These are phyloP conservation scores for Papilio demoleus DNA, from an alignment of 2,888 invertebrate species.

Conservation along the genomic window DNA sequence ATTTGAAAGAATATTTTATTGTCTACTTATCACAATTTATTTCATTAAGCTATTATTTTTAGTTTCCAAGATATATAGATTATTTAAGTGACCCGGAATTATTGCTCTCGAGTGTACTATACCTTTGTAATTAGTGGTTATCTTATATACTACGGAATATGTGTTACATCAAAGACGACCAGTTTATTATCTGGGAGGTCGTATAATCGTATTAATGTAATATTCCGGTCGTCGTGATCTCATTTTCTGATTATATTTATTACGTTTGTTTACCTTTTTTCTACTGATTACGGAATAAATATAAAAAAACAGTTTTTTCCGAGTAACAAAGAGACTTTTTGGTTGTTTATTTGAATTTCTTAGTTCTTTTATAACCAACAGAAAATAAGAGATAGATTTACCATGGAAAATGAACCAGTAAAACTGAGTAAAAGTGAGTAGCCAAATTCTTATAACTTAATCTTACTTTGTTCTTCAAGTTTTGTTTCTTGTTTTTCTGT, in stretches of 20 bases:
- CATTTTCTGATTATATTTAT: slow-evolving; percentile 7
- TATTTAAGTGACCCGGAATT: too few relatives aligned
- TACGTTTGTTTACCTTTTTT: neutral
- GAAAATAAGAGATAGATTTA: neutral
- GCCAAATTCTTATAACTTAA: too few relatives aligned
- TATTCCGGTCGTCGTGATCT: neutral
- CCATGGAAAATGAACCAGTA: neutral
- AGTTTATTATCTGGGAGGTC: neutral
- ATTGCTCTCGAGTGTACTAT: too few relatives aligned
- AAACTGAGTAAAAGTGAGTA: too few relatives aligned
- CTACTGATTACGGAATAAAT: neutral
- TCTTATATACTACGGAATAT: neutral
- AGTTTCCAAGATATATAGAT: too few relatives aligned
- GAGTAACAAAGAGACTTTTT: too few relatives aligned
- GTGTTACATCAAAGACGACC: neutral
- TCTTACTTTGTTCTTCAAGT: neutral
- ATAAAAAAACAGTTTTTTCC: neutral
- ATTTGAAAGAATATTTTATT: too few relatives aligned
- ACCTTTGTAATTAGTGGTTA: neutral
- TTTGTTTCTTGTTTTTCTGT: neutral
- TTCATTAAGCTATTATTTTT: too few relatives aligned
- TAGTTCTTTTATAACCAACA: too few relatives aligned
- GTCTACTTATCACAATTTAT: too few relatives aligned
- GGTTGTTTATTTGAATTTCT: too few relatives aligned
- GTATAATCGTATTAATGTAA: slow-evolving; percentile 11